A percentile compares a stretch with the other conserved stretches of the same genome.
Conservation (phyloP, 1,140 invertebrate genomes). For the Protaetia brevitarsis region DNA sequence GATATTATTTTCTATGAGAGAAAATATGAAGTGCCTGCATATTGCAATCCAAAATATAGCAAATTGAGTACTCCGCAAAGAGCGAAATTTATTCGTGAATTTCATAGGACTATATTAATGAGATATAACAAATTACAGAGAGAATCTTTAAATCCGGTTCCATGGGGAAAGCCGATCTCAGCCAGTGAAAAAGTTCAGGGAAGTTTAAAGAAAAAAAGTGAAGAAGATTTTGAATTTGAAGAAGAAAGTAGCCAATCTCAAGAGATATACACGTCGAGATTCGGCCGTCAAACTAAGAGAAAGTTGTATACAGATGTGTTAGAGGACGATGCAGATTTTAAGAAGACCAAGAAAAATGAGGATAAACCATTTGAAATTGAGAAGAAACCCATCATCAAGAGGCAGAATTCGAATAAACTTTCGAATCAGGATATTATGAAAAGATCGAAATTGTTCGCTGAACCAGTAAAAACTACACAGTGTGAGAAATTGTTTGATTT, state of each 20-base stretch:
- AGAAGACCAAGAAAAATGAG: not conserved
- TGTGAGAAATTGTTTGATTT: slow-evolving; percentile 10
- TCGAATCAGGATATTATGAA: slow-evolving; percentile 24
- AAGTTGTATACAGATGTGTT: slow-evolving; percentile 12
- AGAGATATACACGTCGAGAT: slow-evolving; percentile 19
- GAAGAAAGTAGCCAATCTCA: not conserved
- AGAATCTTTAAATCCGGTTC: slow-evolving; percentile 2
- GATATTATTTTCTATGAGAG: not conserved
- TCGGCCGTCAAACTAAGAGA: slow-evolving; percentile 20
- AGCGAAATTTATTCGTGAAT: slow-evolving; percentile 1
- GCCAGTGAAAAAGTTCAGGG: not conserved
- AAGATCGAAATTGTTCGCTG: slow-evolving; percentile 9
- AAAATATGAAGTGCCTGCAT: not conserved
- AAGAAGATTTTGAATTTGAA: not conserved
- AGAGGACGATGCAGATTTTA: not conserved
- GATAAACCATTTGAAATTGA: not conserved
- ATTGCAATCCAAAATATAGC: slow-evolving; percentile 3
- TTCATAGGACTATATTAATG: not conserved
- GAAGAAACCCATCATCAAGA: slow-evolving; percentile 9
- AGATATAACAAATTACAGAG: slow-evolving; percentile 3
- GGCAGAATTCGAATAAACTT: not conserved
- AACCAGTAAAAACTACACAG: not conserved
- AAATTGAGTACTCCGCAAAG: not conserved
- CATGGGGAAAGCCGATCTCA: slow-evolving; percentile 15
- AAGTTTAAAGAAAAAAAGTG: not conserved